Conservation (phyloP, 2,888 invertebrate species). For the Mythimna lalbum region DNA sequence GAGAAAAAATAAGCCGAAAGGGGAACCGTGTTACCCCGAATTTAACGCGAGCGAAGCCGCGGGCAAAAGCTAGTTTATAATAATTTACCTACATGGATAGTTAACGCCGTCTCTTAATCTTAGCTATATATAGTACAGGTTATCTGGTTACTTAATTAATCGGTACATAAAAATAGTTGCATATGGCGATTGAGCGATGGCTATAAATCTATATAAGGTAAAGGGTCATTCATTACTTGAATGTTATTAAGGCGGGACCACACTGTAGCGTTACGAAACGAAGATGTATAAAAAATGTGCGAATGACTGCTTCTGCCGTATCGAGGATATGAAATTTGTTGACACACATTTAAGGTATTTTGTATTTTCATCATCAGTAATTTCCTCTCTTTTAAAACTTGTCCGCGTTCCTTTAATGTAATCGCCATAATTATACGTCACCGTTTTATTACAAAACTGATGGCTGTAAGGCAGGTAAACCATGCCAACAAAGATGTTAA, state of each 20-base stretch:
- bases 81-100: background rate
- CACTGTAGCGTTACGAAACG: conserved; percentile 68
- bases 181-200: conserved; percentile 66
- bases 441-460: conserved; percentile 57
- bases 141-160: conserved; percentile 51
- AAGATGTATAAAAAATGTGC: conserved; percentile 78
- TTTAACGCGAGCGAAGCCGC: no score
- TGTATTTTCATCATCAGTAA: conserved; percentile 69
- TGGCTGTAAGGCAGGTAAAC: conserved; percentile 22
- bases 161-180: conserved; percentile 61
- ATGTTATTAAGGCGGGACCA: conserved; percentile 66
- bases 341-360: conserved; percentile 71
- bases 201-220: conserved; percentile 73
- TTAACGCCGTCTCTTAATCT: conserved; percentile 25
- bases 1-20: no score
- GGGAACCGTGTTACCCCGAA: no score
- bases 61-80: no score
- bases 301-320: conserved; percentile 73
- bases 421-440: conserved; percentile 58
- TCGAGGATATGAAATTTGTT: conserved; percentile 71
- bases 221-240: conserved; percentile 74
- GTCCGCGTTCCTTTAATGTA: conserved; percentile 61
- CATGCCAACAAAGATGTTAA: conserved; percentile 43
- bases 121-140: conserved; percentile 38
- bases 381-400: conserved; percentile 64